These are phyloP conservation scores for Pocillopora damicornis DNA, from an alignment of 64 coral and sea anemone genomes.

Conservation along the genomic window DNA sequence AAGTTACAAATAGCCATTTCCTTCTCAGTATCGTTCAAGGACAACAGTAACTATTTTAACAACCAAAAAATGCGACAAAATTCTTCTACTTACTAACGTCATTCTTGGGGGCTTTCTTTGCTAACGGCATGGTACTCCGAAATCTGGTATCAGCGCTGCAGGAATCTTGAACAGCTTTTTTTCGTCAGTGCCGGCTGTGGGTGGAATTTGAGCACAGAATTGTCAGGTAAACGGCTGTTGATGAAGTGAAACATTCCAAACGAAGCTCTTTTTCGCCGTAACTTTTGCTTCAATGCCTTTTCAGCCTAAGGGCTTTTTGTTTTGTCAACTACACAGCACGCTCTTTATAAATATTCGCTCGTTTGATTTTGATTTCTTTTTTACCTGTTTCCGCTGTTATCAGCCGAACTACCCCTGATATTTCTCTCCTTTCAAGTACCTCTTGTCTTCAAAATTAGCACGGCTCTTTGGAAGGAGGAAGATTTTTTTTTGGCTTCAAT, in stretches of 20 bases:
- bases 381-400: conserved; percentile 20
- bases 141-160: not conserved
- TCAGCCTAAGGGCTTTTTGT: not conserved
- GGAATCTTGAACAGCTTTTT: conserved; percentile 16
- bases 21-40: not conserved
- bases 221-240: not conserved
- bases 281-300: not conserved
- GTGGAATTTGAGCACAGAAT: conserved; percentile 8
- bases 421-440: conserved; percentile 7
- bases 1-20: not conserved
- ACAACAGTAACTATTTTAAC: too few relatives aligned
- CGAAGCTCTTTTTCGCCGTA: not conserved
- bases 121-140: conserved; percentile 19
- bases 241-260: not conserved
- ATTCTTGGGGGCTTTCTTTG: conserved; percentile 43
- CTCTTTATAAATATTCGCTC: conserved; percentile 21
- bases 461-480: not conserved
- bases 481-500: not conserved
- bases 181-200: not conserved
- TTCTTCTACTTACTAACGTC: conserved; percentile 25
- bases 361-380: conserved; percentile 5
- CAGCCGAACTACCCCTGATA: not conserved
- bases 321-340: conserved; percentile 20
- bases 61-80: not conserved
- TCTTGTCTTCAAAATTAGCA: not conserved